Percentiles rank a stretch among this genome's conserved stretches.
Conservation (phyloP, 92 coral and sea anemone genomes). For the Zoanthus solanderi region DNA sequence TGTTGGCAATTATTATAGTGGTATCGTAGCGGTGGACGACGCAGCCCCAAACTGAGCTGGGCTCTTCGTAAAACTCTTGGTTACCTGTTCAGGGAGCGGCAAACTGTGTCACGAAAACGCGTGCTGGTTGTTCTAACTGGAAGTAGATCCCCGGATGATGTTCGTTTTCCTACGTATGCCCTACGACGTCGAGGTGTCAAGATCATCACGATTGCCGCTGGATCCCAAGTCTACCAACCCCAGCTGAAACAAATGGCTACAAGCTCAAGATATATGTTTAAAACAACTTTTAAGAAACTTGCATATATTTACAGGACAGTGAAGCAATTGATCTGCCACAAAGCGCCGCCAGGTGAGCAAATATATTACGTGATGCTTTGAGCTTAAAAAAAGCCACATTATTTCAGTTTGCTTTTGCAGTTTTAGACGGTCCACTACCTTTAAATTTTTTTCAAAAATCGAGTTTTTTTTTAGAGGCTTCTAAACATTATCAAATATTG, state of each 20-base stretch:
- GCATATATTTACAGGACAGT: not conserved
- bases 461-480: too few relatives aligned
- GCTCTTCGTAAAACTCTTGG: not conserved
- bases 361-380: not conserved
- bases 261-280: not conserved
- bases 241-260: constrained; percentile 31
- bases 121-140: constrained; percentile 13
- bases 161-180: constrained; percentile 4
- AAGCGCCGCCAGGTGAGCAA: constrained; percentile 35
- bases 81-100: constrained; percentile 20
- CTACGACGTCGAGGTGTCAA: constrained; percentile 6
- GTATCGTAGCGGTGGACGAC: constrained; percentile 33
- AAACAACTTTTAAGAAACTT: constrained; percentile 10
- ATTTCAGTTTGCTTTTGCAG: not conserved
- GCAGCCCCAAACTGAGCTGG: not conserved
- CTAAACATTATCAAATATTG: too few relatives aligned
- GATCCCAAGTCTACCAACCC: not conserved
- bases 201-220: constrained; percentile 5
- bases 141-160: constrained; percentile 9
- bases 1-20: too few relatives aligned
- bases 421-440: too few relatives aligned
- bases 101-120: constrained; percentile 21
- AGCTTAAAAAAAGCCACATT: not conserved
- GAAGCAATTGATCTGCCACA: constrained; percentile 24
- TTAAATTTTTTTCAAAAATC: too few relatives aligned